Base-by-base conservation (phyloP, 2,797 vertebrate species). In the Danio choprae region DNA sequence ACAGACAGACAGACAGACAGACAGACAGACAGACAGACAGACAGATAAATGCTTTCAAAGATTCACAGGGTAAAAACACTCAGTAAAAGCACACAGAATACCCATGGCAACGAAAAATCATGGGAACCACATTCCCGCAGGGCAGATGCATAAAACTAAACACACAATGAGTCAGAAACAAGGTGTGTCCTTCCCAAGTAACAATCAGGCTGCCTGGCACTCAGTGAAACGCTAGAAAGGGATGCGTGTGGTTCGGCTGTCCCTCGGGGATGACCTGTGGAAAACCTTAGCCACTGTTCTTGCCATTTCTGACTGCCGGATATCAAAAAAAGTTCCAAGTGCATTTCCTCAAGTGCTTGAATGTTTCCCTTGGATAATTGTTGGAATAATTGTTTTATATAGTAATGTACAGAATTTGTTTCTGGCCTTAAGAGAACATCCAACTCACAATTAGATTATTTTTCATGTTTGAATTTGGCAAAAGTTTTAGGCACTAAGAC, bases 111-210 rank as follows among this genome's bases (percentile, higher is more conserved):
- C 67, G 3, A 40, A 18, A 41, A 70, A 73, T 65, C 71, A 84
- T 44, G 78, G 65, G 60, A 86, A 80, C 48, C 50, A 53, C 58
- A 73, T 56, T 84, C 46, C 83, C 75, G 22, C 46, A 43, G 18
- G 63, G 56, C 51, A 67, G 58, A 41, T 53, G 41, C 44, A 58
- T 74, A 65, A 48, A 20, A 43, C 36, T 58, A 16, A 63, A 67
- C 67, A 73, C 80, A 85, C 77, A 85, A 74, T 82, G 84, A 82
- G 43, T 70, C 9, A 81, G 67, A 68, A 46, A 55, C 48, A 63
- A 83, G 79, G 84, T 81, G 84, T 84, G 84, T 84, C 56, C 76
- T 74, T 50, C 29, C 72, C 70, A 58, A 80, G 69, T 83, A 60
- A 78, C 74, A 68, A 68, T 67, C 76, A 60, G 29, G 59, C 65